These are phyloP conservation scores for Eupithecia subumbrata DNA, from an alignment of 2,888 invertebrate species.

Conservation along the genomic window DNA sequence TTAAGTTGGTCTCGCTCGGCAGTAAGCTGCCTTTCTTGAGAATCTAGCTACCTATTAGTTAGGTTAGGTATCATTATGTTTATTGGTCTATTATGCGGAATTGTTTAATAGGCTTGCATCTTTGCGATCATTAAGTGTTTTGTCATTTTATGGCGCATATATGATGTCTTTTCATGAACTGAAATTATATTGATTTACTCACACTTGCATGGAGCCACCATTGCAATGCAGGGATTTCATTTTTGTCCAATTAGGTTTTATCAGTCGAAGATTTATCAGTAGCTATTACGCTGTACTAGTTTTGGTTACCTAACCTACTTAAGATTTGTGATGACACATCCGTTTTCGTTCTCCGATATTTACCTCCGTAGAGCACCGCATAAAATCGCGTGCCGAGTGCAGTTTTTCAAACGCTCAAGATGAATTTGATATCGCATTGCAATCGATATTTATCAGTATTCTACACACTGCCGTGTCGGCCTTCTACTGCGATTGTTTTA, in stretches of 20 bases:
- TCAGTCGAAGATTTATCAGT: background rate
- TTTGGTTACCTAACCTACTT: background rate
- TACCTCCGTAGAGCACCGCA: background rate
- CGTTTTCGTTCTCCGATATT: background rate
- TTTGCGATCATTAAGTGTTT: background rate
- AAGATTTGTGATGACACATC: background rate
- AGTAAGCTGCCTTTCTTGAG: background rate
- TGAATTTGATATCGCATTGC: slow-evolving; percentile 20
- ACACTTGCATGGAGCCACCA: no score
- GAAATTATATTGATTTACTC: background rate
- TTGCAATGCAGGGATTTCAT: background rate
- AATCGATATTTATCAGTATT: slow-evolving; percentile 16
- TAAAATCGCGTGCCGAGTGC: background rate
- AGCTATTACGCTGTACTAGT: background rate
- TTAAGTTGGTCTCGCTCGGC: background rate
- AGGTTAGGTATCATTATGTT: background rate
- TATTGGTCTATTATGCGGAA: slow-evolving; percentile 1
- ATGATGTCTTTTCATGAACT: background rate
- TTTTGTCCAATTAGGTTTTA: background rate
- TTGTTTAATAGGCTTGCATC: background rate
- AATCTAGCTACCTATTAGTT: background rate
- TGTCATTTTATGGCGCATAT: background rate
- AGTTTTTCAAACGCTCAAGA: slow-evolving; percentile 14
- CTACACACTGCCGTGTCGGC: slow-evolving; percentile 7
- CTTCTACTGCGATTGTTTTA: background rate